phyloP scores from a whole-genome alignment of 2,797 vertebrate genomes.

The Denticeps clupeoides region DNA sequence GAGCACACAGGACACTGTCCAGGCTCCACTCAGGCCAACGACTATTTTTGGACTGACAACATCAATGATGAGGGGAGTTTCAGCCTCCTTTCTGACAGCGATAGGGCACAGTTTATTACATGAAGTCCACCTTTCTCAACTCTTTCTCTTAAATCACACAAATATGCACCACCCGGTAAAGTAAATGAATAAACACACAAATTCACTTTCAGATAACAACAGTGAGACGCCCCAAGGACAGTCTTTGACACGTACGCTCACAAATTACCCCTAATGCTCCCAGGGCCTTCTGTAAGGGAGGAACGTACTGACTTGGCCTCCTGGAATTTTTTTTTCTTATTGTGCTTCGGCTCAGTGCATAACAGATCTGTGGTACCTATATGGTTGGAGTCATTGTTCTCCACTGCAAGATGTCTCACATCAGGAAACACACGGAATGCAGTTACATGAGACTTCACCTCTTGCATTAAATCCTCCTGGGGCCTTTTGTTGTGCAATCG shows the following conservation, averaged over 20 bases:
- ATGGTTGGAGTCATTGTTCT: conserved; percentile 14
- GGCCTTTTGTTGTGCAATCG: conserved; percentile 32
- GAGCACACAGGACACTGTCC: conserved; percentile 17
- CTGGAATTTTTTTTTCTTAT: conserved; percentile 3
- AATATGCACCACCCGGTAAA: too few species aligned
- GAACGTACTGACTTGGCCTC: too few species aligned
- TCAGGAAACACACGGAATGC: conserved; percentile 32
- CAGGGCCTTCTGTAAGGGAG: too few species aligned
- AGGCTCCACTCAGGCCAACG: conserved; percentile 6
- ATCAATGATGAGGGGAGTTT: not conserved
- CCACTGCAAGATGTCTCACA: conserved; percentile 26
- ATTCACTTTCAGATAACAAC: too few species aligned
- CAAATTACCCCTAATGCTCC: too few species aligned
- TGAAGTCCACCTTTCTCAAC: not conserved
- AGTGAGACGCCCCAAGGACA: too few species aligned
- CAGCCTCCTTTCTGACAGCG: not conserved
- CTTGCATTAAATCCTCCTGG: conserved; percentile 27
- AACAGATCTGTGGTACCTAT: conserved; percentile 7
- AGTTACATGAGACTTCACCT: conserved; percentile 25
- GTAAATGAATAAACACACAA: too few species aligned
- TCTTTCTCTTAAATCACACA: too few species aligned
- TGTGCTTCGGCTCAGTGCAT: conserved; percentile 1
- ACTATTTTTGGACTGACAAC: conserved; percentile 21
- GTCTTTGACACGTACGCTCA: too few species aligned
- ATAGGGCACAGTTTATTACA: not conserved